Base-by-base conservation (phyloP, 2,797 vertebrate species). In the Argyrosomus regius region DNA sequence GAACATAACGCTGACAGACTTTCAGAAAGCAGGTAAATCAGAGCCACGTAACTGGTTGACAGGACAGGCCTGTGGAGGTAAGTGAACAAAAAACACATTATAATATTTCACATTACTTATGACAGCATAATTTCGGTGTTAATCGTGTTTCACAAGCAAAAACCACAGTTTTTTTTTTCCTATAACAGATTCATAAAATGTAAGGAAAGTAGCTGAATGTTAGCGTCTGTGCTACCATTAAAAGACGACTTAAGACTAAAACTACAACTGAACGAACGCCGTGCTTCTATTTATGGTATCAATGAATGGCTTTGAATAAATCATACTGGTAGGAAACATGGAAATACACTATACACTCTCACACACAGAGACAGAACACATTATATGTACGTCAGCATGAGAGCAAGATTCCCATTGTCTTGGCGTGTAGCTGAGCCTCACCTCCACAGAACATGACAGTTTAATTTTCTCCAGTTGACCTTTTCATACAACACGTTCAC, bases 391-490 rank as follows among this genome's bases (percentile, higher is more conserved):
- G 67, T 65, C 64, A 49, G 26, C n/a, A 57, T 46, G 64, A 20
- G n/a, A 61, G 76, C 24, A 3, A 20, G 58, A 35, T 12, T 41
- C 59, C 41, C 13, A 72, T 77, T 80, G 54, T 70, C 35, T 49
- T 2, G 28, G 53, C 14, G 5, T 78, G 59, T 22, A 67, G 58
- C 39, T 3, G 56, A 43, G 48, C 41, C 6, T 56, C 3, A 0
- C 57, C 31, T 56, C 50, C 45, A 1, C 39, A 9, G 14, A 53
- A 78, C 69, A 43, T 82, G 86, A 88, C 86, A 86, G 84, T 70
- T 89, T 86, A 53, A 88, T 89, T 86, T 86, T 70, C 79, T 79
- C 28, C 50, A 6, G 50, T 31, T 81, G 77, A 83, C 80, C 82
- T 86, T 84, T 77, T 64, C 65, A 77, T 59, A 16, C 5, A 28